phyloP scores from a whole-genome alignment of 2,888 invertebrate species.

The Xestoiulus laeticollis region DNA sequence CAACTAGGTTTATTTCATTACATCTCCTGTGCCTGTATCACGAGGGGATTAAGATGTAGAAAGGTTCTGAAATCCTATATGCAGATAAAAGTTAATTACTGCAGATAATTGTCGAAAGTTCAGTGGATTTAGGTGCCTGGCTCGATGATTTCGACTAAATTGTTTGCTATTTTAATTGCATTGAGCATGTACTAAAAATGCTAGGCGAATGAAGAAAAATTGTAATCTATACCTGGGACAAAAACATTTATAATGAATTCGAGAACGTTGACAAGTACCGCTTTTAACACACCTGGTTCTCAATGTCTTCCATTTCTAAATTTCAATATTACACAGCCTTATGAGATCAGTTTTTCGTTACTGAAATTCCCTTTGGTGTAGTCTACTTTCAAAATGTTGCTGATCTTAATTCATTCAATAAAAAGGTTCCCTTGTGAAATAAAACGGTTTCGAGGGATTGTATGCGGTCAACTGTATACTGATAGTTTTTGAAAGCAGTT shows the following conservation, averaged over 20 bases:
- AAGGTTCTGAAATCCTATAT: conserved; percentile 36
- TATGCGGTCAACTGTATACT: too few species aligned
- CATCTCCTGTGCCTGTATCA: neutral
- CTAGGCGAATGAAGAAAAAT: neutral
- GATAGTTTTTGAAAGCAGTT: too few species aligned
- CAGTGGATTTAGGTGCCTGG: conserved; percentile 1
- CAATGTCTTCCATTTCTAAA: too few species aligned
- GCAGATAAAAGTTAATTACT: conserved; percentile 43
- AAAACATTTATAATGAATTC: neutral
- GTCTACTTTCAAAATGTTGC: too few species aligned
- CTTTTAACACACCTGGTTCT: neutral
- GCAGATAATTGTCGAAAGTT: conserved; percentile 34
- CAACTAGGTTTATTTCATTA: neutral
- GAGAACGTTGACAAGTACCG: neutral
- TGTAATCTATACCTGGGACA: neutral
- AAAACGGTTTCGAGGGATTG: too few species aligned
- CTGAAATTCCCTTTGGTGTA: too few species aligned
- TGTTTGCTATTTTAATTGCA: conserved; percentile 11
- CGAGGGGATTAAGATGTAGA: neutral
- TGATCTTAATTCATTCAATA: too few species aligned
- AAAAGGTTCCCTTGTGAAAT: too few species aligned
- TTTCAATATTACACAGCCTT: too few species aligned
- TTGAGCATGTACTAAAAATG: neutral
- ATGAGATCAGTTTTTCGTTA: too few species aligned
- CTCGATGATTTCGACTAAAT: conserved; percentile 24